Conservation (phyloP, 2,888 invertebrate genomes). For the Miltochrista miniata region DNA sequence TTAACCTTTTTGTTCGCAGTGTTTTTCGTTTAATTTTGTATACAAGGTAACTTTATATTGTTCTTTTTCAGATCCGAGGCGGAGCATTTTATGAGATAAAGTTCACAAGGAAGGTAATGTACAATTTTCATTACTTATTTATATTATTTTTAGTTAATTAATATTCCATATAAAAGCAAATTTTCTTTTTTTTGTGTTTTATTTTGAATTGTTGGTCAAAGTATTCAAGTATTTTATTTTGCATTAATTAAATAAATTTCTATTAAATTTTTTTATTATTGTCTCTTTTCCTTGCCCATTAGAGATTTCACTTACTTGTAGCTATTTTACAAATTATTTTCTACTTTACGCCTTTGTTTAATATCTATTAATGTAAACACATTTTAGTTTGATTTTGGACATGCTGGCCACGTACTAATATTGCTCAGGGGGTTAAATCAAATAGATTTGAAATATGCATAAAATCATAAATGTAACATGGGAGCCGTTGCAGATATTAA, state of each 20-base stretch:
- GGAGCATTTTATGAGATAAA: constrained; percentile 8
- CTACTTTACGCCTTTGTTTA: no score
- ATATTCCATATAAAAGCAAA: neutral
- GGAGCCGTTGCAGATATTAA: no score
- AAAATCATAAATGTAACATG: no score
- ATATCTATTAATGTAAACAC: no score
- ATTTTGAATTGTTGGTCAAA: no score
- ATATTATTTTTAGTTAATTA: constrained; percentile 5
- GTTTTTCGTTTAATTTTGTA: constrained; percentile 27
- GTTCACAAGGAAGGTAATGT: constrained; percentile 48
- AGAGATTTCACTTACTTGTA: no score
- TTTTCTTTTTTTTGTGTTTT: neutral
- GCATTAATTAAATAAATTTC: neutral
- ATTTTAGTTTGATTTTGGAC: no score
- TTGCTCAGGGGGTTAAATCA: no score
- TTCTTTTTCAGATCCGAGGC: constrained; percentile 53
- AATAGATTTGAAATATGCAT: no score
- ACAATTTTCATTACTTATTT: constrained; percentile 28
- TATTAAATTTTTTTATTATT: neutral
- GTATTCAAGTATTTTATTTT: no score
- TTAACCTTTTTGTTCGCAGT: constrained; percentile 28
- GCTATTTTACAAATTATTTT: no score
- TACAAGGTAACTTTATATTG: constrained; percentile 27
- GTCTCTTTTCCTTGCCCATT: neutral
- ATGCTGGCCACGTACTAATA: no score